Evolutionary conservation across 2,113 vertebrate species (phyloP).

Genomic region (Columba janthina): DNA sequence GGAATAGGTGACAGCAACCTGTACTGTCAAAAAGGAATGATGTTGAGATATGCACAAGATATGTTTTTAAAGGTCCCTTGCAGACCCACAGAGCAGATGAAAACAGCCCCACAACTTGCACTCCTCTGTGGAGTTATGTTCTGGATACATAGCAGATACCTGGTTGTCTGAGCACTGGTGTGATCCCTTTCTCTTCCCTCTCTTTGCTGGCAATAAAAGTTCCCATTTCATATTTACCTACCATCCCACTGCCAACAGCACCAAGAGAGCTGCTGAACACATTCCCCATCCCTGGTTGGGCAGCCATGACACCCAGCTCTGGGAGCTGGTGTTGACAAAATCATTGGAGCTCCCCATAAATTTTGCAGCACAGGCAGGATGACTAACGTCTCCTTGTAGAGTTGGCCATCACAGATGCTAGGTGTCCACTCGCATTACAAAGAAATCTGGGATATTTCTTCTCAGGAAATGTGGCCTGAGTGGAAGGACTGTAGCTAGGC

Average conservation of each 20-base stretch:
- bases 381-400: neutral
- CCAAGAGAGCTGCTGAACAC: neutral
- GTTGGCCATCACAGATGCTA: fast-evolving
- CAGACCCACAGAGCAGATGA: neutral
- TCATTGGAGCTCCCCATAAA: fast-evolving
- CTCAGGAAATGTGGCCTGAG: neutral
- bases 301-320: neutral
- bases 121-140: neutral
- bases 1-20: neutral
- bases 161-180: neutral
- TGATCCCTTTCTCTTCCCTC: neutral
- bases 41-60: neutral
- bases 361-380: neutral
- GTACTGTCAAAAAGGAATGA: neutral
- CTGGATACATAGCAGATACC: neutral
- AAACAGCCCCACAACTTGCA: neutral
- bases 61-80: neutral
- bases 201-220: neutral
- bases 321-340: neutral
- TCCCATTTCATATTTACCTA: neutral
- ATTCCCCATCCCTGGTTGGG: fast-evolving
- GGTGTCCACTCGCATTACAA: neutral
- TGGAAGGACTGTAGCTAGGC: neutral
- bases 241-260: neutral
- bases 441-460: neutral